Base-by-base conservation (phyloP, 2,888 invertebrate genomes). In the Chrysopilus asiliformis region DNA sequence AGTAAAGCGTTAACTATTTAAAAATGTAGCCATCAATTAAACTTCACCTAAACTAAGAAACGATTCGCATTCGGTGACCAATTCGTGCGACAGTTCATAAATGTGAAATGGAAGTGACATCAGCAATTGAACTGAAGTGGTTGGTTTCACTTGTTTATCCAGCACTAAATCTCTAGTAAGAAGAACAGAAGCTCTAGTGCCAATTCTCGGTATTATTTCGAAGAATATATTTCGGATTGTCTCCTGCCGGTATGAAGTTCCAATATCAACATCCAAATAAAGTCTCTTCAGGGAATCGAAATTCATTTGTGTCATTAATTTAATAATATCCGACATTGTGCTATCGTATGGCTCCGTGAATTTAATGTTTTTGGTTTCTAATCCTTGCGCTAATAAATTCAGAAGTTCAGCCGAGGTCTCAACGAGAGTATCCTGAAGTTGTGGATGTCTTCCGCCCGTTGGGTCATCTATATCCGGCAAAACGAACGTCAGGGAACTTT, bases 231-330 rank as follows among this genome's bases (percentile, higher is more conserved):
- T 80, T 30, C 76, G 68, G 16, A 77, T 72, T 0, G 81, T 81
- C 55, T 81, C 81, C 54, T 79, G 69, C 18, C 76, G 73, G 49
- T 80, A 80, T 45, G 80, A 80, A 3, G 81, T 81, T 2, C 81
- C 79, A 1, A 75, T 58, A 2, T 72, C 70, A 16, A 74, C 58
- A 43, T 72, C 71, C 4, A 68, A 64, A 46, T 72, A 73, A 0
- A 74, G 55, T 18, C 64, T 64, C 28, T 55, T 53, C 3, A 64
- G 38, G 4, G 62, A 60, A 19, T 55, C 52, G 32, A 54, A 58
- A 41, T 63, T 56, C 55, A 63, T 56, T 52, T 58, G 54, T 13
- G 58, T 57, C 4, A 64, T 48, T 0, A 61, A 39, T 39, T 53
- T 56, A 18, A 64, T 59, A 14, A 62, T 55, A 42, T 64, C 62